Percentiles rank a stretch among this genome's conserved stretches.
These are phyloP conservation scores for Euleptes europaea DNA, from an alignment of 2,113 vertebrate genomes.

Conservation along the genomic window DNA sequence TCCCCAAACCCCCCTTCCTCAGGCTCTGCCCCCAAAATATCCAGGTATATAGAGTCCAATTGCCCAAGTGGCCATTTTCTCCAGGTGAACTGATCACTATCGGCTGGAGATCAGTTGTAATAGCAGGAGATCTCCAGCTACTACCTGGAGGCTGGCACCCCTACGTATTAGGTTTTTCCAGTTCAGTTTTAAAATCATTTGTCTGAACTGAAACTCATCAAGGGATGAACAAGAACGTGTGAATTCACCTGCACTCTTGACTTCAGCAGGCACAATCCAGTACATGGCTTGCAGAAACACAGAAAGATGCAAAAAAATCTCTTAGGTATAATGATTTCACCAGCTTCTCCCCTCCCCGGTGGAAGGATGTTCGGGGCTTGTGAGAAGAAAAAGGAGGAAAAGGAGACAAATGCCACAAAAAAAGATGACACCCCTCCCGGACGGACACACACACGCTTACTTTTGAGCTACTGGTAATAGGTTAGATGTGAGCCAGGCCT, in stretches of 20 bases:
- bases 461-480: slow-evolving; percentile 66
- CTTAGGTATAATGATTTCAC: not conserved
- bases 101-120: too few species aligned
- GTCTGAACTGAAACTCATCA: not conserved
- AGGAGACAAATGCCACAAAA: not conserved
- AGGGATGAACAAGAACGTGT: not conserved
- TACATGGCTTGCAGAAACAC: not conserved
- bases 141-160: too few species aligned
- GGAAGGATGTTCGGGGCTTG: not conserved
- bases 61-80: too few species aligned
- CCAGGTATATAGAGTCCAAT: too few species aligned
- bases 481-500: slow-evolving; percentile 66
- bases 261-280: not conserved
- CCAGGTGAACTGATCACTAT: too few species aligned
- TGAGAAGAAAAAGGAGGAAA: not conserved
- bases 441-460: too few species aligned
- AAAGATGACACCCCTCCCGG: too few species aligned
- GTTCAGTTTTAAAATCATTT: too few species aligned
- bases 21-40: too few species aligned
- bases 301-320: not conserved
- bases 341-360: not conserved
- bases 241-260: not conserved
- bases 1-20: too few species aligned
- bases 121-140: too few species aligned
- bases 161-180: too few species aligned